Base-by-base conservation (phyloP, 2,797 vertebrate species). In the Neosilurus hyrtlii region DNA sequence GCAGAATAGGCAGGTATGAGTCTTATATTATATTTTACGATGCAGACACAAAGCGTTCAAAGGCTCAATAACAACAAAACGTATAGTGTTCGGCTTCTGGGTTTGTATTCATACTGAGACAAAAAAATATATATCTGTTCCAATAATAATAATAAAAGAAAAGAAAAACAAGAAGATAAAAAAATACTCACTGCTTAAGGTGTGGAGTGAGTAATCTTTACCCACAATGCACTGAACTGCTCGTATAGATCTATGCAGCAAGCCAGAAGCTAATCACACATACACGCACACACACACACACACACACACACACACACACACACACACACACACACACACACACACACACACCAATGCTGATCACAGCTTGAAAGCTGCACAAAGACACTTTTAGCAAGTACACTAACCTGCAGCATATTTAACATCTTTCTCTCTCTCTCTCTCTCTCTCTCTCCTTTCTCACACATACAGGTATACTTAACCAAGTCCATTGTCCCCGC, bases 201-300 rank as follows among this genome's bases (percentile, higher is more conserved):
- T 59, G 75, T 78, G 63, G 56, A 10, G 57, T n/a, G 24, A 63
- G 59, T 51, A 22, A 54, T 56, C 65, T 68, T 77, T 35, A 54
- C 16, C 18, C 49, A 66, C 73, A 77, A 15, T 10, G 22, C 56
- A 30, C 70, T 72, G 49, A 72, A 35, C 54, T 77, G 8, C 77
- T 56, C 22, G 0, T 49, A 67, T 72, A 75, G 70, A 84, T 80
- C 70, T 59, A 30, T 75, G 75, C 26, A 52, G 70, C 84, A 79
- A 37, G 65, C 61, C 30, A 10, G 67, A 59, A 75, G 63, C 24
- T 54, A 80, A 30, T 22, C 22, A 24, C n/a, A 65, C 49, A n/a
- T 11, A 7, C 43, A 1, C 43, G 9, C 70, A 65, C 49, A 84
- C 78, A 75, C 79, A 77, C 54, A 59, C 26, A 75, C 54, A 35